These are phyloP conservation scores for Stomatorhinus walkeri DNA, from an alignment of 2,797 vertebrate genomes.

Conservation along the genomic window DNA sequence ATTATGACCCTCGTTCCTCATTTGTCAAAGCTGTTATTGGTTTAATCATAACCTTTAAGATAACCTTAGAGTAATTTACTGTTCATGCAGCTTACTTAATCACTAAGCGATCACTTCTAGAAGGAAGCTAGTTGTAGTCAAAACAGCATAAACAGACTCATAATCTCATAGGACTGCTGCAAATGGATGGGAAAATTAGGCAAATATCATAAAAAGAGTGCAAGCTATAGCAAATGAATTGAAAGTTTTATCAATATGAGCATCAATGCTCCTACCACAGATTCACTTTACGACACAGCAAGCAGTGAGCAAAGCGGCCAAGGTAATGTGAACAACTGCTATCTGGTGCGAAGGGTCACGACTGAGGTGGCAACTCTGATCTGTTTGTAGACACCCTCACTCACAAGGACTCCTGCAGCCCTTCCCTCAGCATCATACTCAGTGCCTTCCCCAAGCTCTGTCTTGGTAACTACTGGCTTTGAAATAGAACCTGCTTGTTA, in stretches of 20 bases:
- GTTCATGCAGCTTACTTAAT: background rate
- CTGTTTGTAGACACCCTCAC: constrained; percentile 20
- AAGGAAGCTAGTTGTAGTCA: background rate
- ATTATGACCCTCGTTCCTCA: background rate
- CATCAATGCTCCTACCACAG: background rate
- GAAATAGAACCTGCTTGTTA: constrained; percentile 25
- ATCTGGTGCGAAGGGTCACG: constrained; percentile 6
- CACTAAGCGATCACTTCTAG: background rate
- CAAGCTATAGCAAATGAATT: background rate
- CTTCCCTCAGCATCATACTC: constrained; percentile 18
- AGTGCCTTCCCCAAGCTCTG: constrained; percentile 21
- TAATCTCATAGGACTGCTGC: background rate
- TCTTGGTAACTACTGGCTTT: constrained; percentile 22
- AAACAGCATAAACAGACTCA: background rate
- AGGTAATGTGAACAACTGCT: background rate
- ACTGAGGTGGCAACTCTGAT: constrained; percentile 3
- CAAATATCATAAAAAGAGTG: background rate
- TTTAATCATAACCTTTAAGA: constrained; percentile 1
- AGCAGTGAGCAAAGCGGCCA: background rate
- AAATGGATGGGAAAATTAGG: background rate
- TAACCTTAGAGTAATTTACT: background rate
- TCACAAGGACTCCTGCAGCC: constrained; percentile 17
- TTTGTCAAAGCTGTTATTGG: background rate
- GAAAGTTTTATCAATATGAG: background rate
- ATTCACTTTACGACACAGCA: background rate